A percentile compares a stretch with the other conserved stretches of the same genome.
Evolutionary conservation across 2,113 vertebrate genomes (phyloP).

Genomic region (Sceloporus undulatus): DNA sequence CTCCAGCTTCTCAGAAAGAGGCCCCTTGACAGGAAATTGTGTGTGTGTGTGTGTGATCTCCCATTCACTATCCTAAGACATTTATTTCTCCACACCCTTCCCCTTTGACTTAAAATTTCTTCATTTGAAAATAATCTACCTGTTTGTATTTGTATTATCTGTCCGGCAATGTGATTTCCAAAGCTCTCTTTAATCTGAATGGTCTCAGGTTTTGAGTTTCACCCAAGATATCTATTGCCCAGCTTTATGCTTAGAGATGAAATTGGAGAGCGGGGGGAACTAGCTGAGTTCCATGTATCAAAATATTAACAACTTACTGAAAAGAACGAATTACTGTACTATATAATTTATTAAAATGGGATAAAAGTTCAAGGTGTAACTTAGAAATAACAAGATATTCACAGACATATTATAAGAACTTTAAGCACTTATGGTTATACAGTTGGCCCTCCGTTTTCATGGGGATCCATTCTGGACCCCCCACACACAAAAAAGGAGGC

Average conservation of each 20-base stretch:
- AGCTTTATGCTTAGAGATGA: neutral
- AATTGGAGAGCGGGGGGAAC: neutral
- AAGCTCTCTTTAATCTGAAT: neutral
- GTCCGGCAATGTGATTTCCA: constrained; percentile 12
- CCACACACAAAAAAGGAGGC: no score
- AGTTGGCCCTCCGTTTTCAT: no score
- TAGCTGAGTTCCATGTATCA: neutral
- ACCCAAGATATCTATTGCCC: neutral
- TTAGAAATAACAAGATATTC: neutral
- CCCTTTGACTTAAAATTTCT: neutral
- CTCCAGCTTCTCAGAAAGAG: constrained; percentile 47
- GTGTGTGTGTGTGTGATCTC: constrained; percentile 43
- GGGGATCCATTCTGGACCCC: no score
- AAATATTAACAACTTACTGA: neutral
- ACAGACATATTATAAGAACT: neutral
- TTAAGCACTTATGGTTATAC: no score
- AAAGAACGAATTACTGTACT: neutral
- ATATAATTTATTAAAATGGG: neutral
- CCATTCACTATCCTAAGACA: fast-evolving
- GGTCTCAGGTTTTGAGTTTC: neutral
- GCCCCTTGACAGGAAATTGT: neutral
- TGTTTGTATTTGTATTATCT: neutral
- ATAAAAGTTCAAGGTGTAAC: neutral
- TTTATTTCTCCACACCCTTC: constrained; percentile 5
- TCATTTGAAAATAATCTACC: neutral